Percentiles rank a stretch among this genome's conserved stretches.
These are phyloP conservation scores for Corythaixoides concolor DNA, from an alignment of 2,113 vertebrate genomes.

Conservation along the genomic window DNA sequence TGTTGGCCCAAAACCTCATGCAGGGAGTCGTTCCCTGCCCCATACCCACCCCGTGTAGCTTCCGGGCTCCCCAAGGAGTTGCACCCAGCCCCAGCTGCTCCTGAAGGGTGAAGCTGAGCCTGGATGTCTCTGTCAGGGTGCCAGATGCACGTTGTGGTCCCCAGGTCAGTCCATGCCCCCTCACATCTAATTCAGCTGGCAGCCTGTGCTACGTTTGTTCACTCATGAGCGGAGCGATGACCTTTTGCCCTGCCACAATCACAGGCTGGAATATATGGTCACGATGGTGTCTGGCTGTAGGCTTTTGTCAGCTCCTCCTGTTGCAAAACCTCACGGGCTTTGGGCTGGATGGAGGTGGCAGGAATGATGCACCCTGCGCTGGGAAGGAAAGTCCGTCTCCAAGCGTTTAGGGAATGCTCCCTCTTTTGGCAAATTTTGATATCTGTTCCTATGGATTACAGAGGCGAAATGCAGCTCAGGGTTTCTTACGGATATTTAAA, in stretches of 20 bases:
- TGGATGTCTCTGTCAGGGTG: neutral
- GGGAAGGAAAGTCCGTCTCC: fast-evolving
- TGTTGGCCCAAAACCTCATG: neutral
- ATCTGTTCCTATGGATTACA: neutral
- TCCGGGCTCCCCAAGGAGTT: neutral
- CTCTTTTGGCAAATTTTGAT: neutral
- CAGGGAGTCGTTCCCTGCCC: neutral
- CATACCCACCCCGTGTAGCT: neutral
- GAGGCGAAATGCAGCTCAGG: neutral
- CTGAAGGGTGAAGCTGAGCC: neutral
- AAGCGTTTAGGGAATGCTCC: neutral
- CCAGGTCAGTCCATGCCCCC: neutral
- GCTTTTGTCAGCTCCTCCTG: neutral
- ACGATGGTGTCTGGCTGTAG: neutral
- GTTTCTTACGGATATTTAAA: neutral
- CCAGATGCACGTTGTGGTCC: neutral
- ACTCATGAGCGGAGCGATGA: fast-evolving
- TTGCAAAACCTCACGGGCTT: neutral
- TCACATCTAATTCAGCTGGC: neutral
- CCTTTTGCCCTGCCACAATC: too few species aligned
- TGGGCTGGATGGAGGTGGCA: neutral
- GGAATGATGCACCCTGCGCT: neutral
- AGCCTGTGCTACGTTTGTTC: neutral
- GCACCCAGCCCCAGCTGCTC: neutral
- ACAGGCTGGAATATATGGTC: fast-evolving